phyloP scores from a whole-genome alignment of 2,888 invertebrate genomes.

The Lithosia quadra region DNA sequence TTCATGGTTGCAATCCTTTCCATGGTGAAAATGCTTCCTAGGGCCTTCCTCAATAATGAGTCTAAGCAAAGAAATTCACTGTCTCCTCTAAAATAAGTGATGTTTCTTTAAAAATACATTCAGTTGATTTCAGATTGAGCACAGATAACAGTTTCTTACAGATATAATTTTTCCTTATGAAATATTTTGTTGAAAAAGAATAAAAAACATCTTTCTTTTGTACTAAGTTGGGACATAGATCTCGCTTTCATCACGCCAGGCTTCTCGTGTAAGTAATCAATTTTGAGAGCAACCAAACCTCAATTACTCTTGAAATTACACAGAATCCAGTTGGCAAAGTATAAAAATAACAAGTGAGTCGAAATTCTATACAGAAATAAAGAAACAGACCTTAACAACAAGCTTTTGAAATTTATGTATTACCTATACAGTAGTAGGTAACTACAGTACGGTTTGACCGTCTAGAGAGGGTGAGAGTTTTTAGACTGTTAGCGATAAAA shows the following conservation, averaged over 20 bases:
- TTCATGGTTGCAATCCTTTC: neutral
- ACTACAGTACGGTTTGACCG: neutral
- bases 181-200: neutral
- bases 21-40: neutral
- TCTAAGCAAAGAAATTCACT: neutral
- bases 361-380: neutral
- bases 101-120: neutral
- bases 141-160: neutral
- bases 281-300: neutral
- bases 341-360: neutral
- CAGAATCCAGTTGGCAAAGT: neutral
- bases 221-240: neutral
- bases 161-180: neutral
- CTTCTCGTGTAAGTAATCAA: neutral
- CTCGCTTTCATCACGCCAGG: neutral
- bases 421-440: too few relatives aligned
- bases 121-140: neutral
- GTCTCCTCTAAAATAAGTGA: neutral
- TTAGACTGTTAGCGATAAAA: neutral
- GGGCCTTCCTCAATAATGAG: neutral
- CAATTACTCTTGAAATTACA: neutral
- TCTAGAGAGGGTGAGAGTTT: neutral
- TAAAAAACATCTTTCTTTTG: neutral
- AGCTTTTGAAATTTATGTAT: too few relatives aligned
- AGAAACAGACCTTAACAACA: neutral